Conservation (phyloP, 2,113 vertebrate genomes). For the Melanerpes aurifrons region DNA sequence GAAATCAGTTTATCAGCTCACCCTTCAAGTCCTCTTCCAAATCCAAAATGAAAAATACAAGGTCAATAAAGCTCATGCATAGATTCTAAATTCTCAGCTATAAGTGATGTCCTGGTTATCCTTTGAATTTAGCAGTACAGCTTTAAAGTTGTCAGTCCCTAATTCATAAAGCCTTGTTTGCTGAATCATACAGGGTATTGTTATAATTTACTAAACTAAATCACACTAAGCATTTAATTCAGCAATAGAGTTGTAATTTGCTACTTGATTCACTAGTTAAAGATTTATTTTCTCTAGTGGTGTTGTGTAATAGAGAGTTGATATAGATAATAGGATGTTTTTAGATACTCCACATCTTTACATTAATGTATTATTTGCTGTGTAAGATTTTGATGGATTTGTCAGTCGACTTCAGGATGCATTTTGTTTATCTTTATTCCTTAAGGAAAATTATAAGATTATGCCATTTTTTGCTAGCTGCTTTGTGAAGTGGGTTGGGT, state of each 20-base stretch:
- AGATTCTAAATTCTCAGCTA: neutral
- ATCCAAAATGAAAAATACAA: neutral
- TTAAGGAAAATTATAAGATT: neutral
- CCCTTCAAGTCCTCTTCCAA: neutral
- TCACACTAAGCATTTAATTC: slow-evolving; percentile 11
- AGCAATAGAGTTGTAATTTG: slow-evolving; percentile 9
- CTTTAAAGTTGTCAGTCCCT: slow-evolving; percentile 4
- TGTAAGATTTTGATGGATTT: neutral
- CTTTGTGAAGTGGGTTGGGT: neutral
- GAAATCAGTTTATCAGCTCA: neutral
- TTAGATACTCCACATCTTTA: slow-evolving; percentile 11
- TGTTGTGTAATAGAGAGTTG: neutral
- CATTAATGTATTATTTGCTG: neutral
- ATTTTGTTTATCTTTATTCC: slow-evolving; percentile 15
- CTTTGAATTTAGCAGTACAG: neutral
- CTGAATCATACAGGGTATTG: neutral
- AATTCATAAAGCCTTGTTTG: slow-evolving; percentile 24
- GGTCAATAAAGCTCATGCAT: neutral
- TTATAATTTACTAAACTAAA: neutral
- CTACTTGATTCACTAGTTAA: neutral
- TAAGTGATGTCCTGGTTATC: neutral
- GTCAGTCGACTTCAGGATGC: slow-evolving; percentile 12
- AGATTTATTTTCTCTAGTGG: slow-evolving; percentile 25
- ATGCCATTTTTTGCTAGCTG: neutral
- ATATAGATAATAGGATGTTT: slow-evolving; percentile 18